These are phyloP conservation scores for Melanotaenia nigrans DNA, from an alignment of 2,797 vertebrate species.

Conservation along the genomic window DNA sequence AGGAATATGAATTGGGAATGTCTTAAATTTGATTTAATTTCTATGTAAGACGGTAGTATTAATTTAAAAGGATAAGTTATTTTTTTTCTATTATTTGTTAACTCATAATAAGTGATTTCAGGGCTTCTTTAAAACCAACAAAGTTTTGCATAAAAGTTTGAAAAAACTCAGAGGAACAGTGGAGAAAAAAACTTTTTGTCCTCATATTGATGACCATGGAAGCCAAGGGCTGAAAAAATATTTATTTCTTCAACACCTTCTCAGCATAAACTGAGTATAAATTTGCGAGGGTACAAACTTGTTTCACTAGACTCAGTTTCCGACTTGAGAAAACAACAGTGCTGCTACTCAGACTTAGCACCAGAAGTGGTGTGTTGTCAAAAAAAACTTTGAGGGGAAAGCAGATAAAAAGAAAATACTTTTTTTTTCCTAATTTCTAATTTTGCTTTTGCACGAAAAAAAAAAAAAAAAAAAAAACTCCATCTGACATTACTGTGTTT, in stretches of 20 bases:
- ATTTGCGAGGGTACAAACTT: constrained; percentile 27
- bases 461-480: constrained; percentile 2
- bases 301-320: constrained; percentile 38
- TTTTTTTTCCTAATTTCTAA: background rate
- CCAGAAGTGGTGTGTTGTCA: constrained; percentile 28
- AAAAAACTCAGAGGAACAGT: constrained; percentile 6
- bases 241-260: constrained; percentile 36
- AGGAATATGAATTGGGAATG: background rate
- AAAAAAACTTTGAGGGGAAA: background rate
- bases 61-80: background rate
- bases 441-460: background rate
- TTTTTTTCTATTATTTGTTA: background rate
- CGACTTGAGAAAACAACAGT: constrained; percentile 32
- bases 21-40: background rate
- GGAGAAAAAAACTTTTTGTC: background rate
- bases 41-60: background rate
- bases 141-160: background rate
- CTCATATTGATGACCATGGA: constrained; percentile 20
- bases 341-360: constrained; percentile 24
- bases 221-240: constrained; percentile 30
- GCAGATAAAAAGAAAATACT: background rate
- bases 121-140: background rate
- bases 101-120: background rate
- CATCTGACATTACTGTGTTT: constrained; percentile 37
- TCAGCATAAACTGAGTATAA: constrained; percentile 43